Evolutionary conservation across 2,113 vertebrate genomes (phyloP), one percentile per base, ranked within the genome.

Genomic region (Gnathonemus longibarbis): DNA sequence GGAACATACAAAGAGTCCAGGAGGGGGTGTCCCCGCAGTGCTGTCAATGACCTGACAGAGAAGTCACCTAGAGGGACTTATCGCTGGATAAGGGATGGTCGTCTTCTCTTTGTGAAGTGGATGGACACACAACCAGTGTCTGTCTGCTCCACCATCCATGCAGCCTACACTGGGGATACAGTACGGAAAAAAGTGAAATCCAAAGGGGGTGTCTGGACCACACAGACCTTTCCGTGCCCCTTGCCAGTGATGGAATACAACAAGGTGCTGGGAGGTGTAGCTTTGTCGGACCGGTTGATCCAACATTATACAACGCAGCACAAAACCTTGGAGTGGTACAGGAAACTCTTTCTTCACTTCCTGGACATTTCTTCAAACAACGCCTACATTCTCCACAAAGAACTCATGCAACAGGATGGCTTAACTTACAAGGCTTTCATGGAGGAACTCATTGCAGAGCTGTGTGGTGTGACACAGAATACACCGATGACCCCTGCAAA

Each of bases 371-470:
- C 58, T 66, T n/a, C 58, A 3, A 62, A 0, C 24, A 62, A 91
- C 42, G 49, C 27, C 46, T 90, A 9, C 84, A 17, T 91, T 27
- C 86, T 91, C 11, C 35, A 91, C 83, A 87, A 90, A 21, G 87
- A 91, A 35, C 50, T 89, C 39, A 3, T 80, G 39, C 5, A 42
- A 27, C n/a, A 74, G 5, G 8, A 56, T 3, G n/a, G 83, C 0
- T n/a, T 89, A 90, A 85, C 50, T 1, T 88, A 89, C 88, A 89
- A 62, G n/a, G 84, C 58, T 10, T 66, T 66, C n/a, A n/a, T 66
- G 58, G n/a, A 3, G 21, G 35, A 80, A 17, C 74, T 80, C 19
- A 42, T 80, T 7, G 53, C 0, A 56, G 5, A 56, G 19, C 53
- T 56, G 1, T 56, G 53, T 21, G 53, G 5, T 56, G 58, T 66